Percentiles rank a stretch among this genome's conserved stretches.
phyloP scores from a whole-genome alignment of 2,888 invertebrate genomes.

The Drosophila anomelani region DNA sequence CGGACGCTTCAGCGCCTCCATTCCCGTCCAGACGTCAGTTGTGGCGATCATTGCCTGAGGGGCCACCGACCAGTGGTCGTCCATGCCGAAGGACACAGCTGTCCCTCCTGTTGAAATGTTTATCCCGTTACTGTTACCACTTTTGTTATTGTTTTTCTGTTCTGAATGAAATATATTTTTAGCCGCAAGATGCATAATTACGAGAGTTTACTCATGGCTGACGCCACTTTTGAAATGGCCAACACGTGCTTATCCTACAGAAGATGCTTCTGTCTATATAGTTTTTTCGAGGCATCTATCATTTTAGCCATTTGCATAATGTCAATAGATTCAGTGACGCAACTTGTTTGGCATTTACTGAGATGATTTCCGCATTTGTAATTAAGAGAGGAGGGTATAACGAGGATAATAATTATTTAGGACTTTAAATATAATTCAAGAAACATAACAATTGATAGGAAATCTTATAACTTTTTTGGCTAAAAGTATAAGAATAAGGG shows the following conservation, averaged over 20 bases:
- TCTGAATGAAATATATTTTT: slow-evolving; percentile 33
- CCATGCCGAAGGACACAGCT: slow-evolving; percentile 80
- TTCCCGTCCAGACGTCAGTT: slow-evolving; percentile 18
- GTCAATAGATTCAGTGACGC: slow-evolving; percentile 30
- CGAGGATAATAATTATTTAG: neutral
- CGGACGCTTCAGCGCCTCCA: slow-evolving; percentile 61
- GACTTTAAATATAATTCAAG: neutral
- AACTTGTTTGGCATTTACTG: slow-evolving; percentile 10
- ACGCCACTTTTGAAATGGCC: slow-evolving; percentile 30
- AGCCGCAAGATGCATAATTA: slow-evolving; percentile 22
- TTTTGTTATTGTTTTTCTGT: slow-evolving; percentile 14
- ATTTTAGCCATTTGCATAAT: slow-evolving; percentile 19
- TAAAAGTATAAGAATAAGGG: no score
- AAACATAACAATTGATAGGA: neutral
- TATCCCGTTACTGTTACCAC: slow-evolving; percentile 7
- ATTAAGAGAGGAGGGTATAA: rapidly evolving
- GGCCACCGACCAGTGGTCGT: neutral
- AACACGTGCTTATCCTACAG: slow-evolving; percentile 38
- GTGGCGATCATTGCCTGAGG: slow-evolving; percentile 58
- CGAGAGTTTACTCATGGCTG: slow-evolving; percentile 3
- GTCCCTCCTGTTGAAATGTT: slow-evolving; percentile 34
- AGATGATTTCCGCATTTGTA: slow-evolving; percentile 20
- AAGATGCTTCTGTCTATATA: neutral
- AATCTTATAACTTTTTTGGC: rapidly evolving
- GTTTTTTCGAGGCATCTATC: slow-evolving; percentile 3